Evolutionary conservation across 2,113 vertebrate genomes (phyloP).

Genomic region (Eublepharis macularius): DNA sequence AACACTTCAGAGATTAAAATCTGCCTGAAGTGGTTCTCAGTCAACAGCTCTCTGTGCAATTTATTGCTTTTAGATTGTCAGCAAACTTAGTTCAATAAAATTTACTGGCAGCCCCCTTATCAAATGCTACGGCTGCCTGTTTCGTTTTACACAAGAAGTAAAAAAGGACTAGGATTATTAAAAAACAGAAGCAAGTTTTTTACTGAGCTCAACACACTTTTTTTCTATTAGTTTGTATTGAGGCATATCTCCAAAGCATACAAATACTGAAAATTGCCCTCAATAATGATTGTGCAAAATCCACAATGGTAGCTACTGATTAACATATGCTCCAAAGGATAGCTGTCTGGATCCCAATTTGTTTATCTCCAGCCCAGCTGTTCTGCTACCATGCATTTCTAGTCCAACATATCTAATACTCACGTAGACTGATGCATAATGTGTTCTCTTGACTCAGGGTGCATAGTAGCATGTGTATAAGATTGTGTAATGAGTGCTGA

Average conservation of each 20-base stretch:
- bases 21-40: slow-evolving; percentile 5
- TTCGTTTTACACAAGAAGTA: slow-evolving; percentile 7
- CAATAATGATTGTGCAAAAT: background rate
- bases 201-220: background rate
- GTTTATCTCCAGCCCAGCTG: background rate
- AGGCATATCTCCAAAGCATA: background rate
- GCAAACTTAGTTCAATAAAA: slow-evolving; percentile 9
- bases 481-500: too few relatives aligned
- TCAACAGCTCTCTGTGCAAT: slow-evolving; percentile 7
- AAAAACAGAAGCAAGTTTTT: background rate
- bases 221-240: background rate
- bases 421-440: background rate
- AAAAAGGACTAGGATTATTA: background rate
- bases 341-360: background rate
- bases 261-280: background rate
- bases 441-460: background rate
- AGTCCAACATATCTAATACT: background rate
- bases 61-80: slow-evolving; percentile 8
- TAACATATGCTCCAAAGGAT: background rate
- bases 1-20: slow-evolving; percentile 18
- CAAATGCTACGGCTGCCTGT: background rate
- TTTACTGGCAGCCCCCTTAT: background rate
- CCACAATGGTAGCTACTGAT: background rate
- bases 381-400: background rate
- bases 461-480: too few relatives aligned